Percentiles rank a stretch among this genome's conserved stretches.
phyloP scores from a whole-genome alignment of 2,888 invertebrate genomes.

The Pyrochroa serraticornis region DNA sequence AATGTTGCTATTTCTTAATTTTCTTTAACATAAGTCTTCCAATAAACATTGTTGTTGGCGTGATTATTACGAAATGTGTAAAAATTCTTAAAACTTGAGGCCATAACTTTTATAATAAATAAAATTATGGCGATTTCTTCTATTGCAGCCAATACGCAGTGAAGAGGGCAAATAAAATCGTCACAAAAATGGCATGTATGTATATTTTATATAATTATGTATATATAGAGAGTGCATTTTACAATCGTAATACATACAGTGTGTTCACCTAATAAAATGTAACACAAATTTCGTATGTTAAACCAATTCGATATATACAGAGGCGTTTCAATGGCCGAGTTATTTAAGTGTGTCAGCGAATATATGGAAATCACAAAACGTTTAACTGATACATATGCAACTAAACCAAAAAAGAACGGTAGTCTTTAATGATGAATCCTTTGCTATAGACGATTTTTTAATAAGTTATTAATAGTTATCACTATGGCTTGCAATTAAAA shows the following conservation, averaged over 20 bases:
- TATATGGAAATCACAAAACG: slow-evolving; percentile 11
- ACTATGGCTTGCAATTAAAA: slow-evolving; percentile 55
- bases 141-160: too few relatives aligned
- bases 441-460: slow-evolving; percentile 25
- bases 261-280: slow-evolving; percentile 51
- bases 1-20: too few relatives aligned
- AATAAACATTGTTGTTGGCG: too few relatives aligned
- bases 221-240: slow-evolving; percentile 56
- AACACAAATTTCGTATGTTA: slow-evolving; percentile 32
- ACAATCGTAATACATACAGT: slow-evolving; percentile 58
- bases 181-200: slow-evolving; percentile 52
- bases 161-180: slow-evolving; percentile 28
- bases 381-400: slow-evolving; percentile 15
- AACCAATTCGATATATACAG: slow-evolving; percentile 30
- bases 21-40: too few relatives aligned
- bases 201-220: slow-evolving; percentile 54
- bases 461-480: slow-evolving; percentile 43
- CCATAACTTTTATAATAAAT: too few relatives aligned
- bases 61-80: too few relatives aligned
- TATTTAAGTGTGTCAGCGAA: not conserved
- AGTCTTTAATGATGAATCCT: not conserved
- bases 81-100: too few relatives aligned
- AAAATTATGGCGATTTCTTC: too few relatives aligned
- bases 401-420: slow-evolving; percentile 9
- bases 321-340: slow-evolving; percentile 20